A percentile compares a stretch with the other conserved stretches of the same genome.
phyloP scores from a whole-genome alignment of 2,888 invertebrate genomes.

The Drosophila mulleri region DNA sequence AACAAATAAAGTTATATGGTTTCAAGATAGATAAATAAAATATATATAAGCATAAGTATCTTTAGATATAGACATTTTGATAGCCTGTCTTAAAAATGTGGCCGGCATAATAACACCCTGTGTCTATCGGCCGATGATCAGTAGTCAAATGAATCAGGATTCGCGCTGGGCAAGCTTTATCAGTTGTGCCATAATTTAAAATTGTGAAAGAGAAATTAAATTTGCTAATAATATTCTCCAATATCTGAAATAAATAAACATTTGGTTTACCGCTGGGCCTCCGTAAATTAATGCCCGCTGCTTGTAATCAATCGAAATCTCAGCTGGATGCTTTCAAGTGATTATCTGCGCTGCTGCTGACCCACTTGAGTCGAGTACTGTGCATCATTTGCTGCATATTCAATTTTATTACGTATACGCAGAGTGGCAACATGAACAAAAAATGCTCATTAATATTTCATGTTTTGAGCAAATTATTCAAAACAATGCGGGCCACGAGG shows the following conservation, averaged over 20 bases:
- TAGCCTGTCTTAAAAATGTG: not conserved
- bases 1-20: not conserved
- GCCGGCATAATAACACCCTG: not conserved
- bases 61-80: not conserved
- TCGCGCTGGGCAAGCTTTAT: not conserved
- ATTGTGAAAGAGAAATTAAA: not conserved
- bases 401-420: slow-evolving; percentile 78
- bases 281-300: slow-evolving; percentile 1
- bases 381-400: slow-evolving; percentile 71
- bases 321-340: slow-evolving; percentile 55
- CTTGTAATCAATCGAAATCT: slow-evolving; percentile 44
- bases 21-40: not conserved
- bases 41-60: not conserved
- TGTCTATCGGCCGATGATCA: not conserved
- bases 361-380: slow-evolving; percentile 29
- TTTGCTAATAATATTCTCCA: not conserved
- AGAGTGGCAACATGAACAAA: slow-evolving; percentile 30
- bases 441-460: slow-evolving; percentile 80
- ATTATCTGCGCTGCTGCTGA: slow-evolving; percentile 45
- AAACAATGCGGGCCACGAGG: slow-evolving; percentile 66
- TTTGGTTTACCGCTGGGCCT: not conserved
- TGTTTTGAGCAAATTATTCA: slow-evolving; percentile 78
- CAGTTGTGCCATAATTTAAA: not conserved
- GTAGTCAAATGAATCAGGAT: not conserved
- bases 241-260: not conserved